These are phyloP conservation scores for Lacanobia wlatinum DNA, from an alignment of 2,888 invertebrate species.

Conservation along the genomic window DNA sequence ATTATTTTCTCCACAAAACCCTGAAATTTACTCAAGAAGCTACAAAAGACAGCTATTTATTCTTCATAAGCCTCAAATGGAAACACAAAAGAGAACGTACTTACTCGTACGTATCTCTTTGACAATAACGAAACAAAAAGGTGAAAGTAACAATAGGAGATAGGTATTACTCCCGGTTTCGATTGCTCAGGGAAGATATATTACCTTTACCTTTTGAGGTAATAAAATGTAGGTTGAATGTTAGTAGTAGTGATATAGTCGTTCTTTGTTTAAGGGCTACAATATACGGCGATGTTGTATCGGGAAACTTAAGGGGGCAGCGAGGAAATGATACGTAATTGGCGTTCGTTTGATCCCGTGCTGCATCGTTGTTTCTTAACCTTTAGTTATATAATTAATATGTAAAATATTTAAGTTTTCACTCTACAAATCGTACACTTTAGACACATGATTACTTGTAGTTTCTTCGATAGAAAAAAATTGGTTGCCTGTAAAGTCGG, in stretches of 20 bases:
- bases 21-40: not conserved
- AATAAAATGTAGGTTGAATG: conserved; percentile 14
- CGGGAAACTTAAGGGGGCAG: not conserved
- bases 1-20: not conserved
- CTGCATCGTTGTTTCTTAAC: too few relatives aligned
- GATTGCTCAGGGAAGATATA: conserved; percentile 17
- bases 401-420: too few relatives aligned
- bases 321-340: too few relatives aligned
- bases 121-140: conserved; percentile 49
- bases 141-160: conserved; percentile 36
- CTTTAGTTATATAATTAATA: too few relatives aligned
- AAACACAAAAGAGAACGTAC: conserved; percentile 45
- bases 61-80: conserved; percentile 33
- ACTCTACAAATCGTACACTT: too few relatives aligned
- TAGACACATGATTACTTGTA: too few relatives aligned
- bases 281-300: not conserved
- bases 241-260: conserved; percentile 1
- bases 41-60: conserved; percentile 31
- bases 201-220: conserved; percentile 11
- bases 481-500: too few relatives aligned
- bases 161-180: conserved; percentile 12
- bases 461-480: too few relatives aligned
- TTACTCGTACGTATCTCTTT: conserved; percentile 31
- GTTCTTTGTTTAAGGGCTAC: not conserved
- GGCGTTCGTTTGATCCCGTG: too few relatives aligned